Base-by-base conservation (phyloP, 2,113 vertebrate species). In the Lampris megalopsis region DNA sequence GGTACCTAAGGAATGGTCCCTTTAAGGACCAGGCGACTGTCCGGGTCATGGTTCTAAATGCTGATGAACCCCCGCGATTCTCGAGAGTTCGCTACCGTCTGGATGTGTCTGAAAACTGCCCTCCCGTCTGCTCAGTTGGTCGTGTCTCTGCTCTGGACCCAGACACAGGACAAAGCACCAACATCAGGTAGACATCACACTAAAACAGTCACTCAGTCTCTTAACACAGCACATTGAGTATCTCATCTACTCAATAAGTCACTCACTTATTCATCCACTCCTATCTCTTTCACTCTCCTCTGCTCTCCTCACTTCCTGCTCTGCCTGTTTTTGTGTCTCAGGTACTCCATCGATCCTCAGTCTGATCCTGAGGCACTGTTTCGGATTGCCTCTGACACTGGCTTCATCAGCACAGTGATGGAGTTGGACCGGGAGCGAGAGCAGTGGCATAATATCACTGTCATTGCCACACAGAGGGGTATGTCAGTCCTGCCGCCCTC, bases 391-490 rank as follows among this genome's bases (percentile, higher is more conserved):
- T 94, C 96, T 0, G 94, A 96, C 86, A 95, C 93, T 0, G 96
- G 96, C 57, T 93, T 91, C 41, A 94, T 97, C 88, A 95, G 88
- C 75, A 95, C 96, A 0, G 94, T 93, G 9, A 92, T 84, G 85
- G 92, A 95, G 78, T 83, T 97, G 88, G 96, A 97, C 91, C 94
- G 96, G 0, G 96, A 97, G 85, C 82, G 78, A 58, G 93, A 92
- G 52, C 92, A 94, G 85, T 96, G 96, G 95, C 95, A 97, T 83
- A 97, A 96, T 85, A 92, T 97, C 88, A 97, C 95, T 0, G 93
- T 97, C 83, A 92, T 96, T 57, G 96, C 96, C 84, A 95, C 95
- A 5, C 95, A 97, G 90, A 93, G 95, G 67, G 96, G 96, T 97
- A 94, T 85, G 93, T 70, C 66, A 24, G 57, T 63, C 41, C 54